phyloP scores from a whole-genome alignment of 2,113 vertebrate genomes.

The Tetraodon nigroviridis region DNA sequence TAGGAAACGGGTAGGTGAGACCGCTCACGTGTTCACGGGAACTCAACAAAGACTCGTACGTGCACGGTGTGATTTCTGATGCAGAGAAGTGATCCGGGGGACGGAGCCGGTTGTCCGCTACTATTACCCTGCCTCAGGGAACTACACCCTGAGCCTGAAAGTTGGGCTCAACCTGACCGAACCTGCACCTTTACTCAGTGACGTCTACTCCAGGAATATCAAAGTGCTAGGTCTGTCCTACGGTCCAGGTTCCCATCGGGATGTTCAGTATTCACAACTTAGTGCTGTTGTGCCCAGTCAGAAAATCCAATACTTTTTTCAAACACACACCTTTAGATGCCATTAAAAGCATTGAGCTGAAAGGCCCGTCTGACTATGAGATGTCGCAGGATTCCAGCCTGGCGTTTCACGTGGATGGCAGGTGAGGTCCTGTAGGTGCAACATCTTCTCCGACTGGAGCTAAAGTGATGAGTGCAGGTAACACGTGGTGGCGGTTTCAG shows the following conservation, averaged over 20 bases:
- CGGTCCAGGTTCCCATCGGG: too few relatives aligned
- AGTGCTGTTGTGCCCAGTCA: neutral
- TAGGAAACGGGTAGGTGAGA: conserved; percentile 80
- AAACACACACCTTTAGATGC: conserved; percentile 69
- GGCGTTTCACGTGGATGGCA: conserved; percentile 82
- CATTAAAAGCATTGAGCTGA: conserved; percentile 77
- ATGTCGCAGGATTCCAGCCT: conserved; percentile 76
- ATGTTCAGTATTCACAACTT: too few relatives aligned
- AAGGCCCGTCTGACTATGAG: conserved; percentile 69
- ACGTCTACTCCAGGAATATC: conserved; percentile 72
- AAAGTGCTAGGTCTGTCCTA: conserved; percentile 77
- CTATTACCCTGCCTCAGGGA: conserved; percentile 71
- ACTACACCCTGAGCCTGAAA: conserved; percentile 73
- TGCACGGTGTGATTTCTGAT: neutral
- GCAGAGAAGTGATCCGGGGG: conserved; percentile 76
- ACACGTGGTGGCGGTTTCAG: conserved; percentile 53
- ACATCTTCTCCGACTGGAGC: neutral
- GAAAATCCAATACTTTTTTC: neutral
- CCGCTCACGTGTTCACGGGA: neutral
- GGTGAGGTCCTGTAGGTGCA: conserved; percentile 60
- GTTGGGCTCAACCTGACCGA: conserved; percentile 69
- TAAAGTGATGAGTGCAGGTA: neutral
- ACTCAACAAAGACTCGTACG: neutral
- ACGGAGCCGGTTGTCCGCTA: conserved; percentile 74
- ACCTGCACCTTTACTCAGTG: conserved; percentile 54